Base-by-base conservation (phyloP, 2,113 vertebrate genomes). In the Bubalus kerabau region DNA sequence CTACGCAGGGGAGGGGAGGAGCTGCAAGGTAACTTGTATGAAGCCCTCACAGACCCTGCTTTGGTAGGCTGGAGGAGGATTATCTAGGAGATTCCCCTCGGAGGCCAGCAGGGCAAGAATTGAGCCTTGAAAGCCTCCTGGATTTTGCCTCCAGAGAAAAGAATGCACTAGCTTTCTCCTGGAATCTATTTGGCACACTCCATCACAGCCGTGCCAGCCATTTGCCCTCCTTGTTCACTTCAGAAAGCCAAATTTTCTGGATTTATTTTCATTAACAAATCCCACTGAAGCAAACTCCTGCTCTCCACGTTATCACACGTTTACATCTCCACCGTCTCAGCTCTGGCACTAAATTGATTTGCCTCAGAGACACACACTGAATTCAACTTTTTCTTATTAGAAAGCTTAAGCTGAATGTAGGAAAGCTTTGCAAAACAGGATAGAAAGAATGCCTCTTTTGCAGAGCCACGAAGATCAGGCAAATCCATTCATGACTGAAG, bases 191-290 rank as follows among this genome's bases (percentile, higher is more conserved):
- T 28, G 57, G 54, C 10, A 7, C 15, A 56, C 43, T 32, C 30
- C 10, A 24, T 28, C 64, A 80, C 78, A 2, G 24, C 11, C 0
- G 1, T n/a, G 80, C 83, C 56, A 56, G 87, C 62, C 28, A 2
- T 83, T 46, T 30, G 57, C 84, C 50, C 21, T 83, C 48, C 71
- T 83, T 15, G 24, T 59, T 91, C 83, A 52, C 96, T 80, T 71
- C 40, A 46, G 83, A 86, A 59, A 74, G 85, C 23, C 40, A 48
- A 40, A 24, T 48, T 91, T 78, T 94, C 93, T 93, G 67, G 23
- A 48, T 40, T 67, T 94, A 60, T 95, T 95, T 95, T 62, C 62
- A 82, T 89, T 24, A 97, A 87, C 46, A 64, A 96, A 93, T 52
- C 50, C 71, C 2, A 52, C 90, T 54, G 82, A 82, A 95, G 93